Conservation (phyloP, 23 tunicate species). For the Trididemnum nubilum region DNA sequence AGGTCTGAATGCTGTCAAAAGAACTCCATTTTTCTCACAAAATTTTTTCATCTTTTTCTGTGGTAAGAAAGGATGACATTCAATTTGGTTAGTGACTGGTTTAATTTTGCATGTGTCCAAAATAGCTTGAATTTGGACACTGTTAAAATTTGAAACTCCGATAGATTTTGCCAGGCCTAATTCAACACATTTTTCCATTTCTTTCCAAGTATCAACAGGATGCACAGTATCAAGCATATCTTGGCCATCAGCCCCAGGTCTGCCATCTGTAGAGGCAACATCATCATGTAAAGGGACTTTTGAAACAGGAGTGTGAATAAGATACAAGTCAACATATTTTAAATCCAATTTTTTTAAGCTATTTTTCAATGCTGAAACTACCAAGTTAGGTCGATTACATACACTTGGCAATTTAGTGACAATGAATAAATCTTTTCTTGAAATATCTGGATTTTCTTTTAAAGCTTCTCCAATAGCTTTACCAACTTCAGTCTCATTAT, state of each 20-base stretch:
- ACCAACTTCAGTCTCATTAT: conserved; percentile 81
- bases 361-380: conserved; percentile 72
- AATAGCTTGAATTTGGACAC: conserved; percentile 55
- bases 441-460: conserved; percentile 20
- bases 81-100: conserved; percentile 95
- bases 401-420: conserved; percentile 70
- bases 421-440: conserved; percentile 75
- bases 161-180: conserved; percentile 66
- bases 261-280: conserved; percentile 33
- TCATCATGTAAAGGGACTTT: conserved; percentile 53
- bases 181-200: conserved; percentile 93
- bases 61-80: conserved; percentile 69
- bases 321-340: conserved; percentile 73
- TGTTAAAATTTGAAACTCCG: conserved; percentile 92
- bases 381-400: conserved; percentile 70
- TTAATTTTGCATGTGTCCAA: conserved; percentile 65
- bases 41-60: conserved; percentile 61
- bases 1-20: conserved; percentile 56
- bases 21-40: conserved; percentile 53
- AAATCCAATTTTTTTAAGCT: conserved; percentile 56
- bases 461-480: conserved; percentile 58
- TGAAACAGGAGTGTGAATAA: conserved; percentile 84
- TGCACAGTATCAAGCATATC: conserved; percentile 60
- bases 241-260: conserved; percentile 51
- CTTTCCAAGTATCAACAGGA: conserved; percentile 83